Conservation (phyloP, 2,797 vertebrate genomes). For the Buceros bicornis region DNA sequence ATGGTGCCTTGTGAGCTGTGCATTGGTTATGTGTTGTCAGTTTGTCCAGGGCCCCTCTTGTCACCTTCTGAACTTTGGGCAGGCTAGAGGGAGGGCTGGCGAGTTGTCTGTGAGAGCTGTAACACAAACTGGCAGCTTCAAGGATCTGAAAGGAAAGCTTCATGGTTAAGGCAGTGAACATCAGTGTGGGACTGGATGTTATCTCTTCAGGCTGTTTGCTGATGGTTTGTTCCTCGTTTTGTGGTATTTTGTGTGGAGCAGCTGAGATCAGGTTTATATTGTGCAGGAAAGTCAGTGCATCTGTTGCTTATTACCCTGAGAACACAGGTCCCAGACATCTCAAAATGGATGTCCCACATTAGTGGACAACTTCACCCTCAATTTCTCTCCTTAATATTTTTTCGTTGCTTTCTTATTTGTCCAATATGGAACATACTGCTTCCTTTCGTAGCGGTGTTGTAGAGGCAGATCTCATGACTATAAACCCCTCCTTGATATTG, state of each 20-base stretch:
- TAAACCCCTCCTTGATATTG: background rate
- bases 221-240: background rate
- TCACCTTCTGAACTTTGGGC: background rate
- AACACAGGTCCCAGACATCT: background rate
- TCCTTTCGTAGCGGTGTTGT: accelerated
- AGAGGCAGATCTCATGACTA: background rate
- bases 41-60: background rate
- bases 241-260: constrained; percentile 6
- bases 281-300: background rate
- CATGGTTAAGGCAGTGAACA: background rate
- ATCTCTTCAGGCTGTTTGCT: background rate
- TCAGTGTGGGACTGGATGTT: background rate
- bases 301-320: background rate
- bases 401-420: background rate
- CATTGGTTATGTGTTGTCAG: background rate
- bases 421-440: background rate
- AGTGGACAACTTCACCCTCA: background rate
- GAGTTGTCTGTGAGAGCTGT: background rate
- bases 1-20: background rate
- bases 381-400: background rate
- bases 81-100: background rate
- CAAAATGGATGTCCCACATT: background rate
- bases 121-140: background rate
- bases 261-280: background rate
- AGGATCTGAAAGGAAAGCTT: background rate